phyloP scores from a whole-genome alignment of 2,113 vertebrate species.

The Grus americana region DNA sequence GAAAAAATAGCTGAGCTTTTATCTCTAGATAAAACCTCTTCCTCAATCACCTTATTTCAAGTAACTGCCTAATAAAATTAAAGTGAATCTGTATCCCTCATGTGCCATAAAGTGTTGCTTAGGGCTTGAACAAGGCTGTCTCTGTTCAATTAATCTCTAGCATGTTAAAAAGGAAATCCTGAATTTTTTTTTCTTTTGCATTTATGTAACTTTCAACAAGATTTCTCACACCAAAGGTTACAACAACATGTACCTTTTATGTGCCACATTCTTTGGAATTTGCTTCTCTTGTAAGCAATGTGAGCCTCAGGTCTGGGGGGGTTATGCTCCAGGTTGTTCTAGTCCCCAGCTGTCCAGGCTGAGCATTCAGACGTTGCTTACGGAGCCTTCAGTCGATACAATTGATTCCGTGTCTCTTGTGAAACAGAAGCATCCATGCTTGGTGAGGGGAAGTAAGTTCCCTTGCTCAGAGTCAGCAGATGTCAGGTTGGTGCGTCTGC shows the following conservation, averaged over 20 bases:
- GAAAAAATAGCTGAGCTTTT: not conserved
- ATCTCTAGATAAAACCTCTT: not conserved
- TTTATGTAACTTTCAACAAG: not conserved
- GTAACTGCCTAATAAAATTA: conserved; percentile 11
- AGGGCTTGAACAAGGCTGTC: not conserved
- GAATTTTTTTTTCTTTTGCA: not conserved
- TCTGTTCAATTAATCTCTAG: not conserved
- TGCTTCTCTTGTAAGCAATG: not conserved
- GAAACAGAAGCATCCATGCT: not conserved
- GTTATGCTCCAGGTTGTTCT: not conserved
- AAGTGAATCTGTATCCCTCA: not conserved
- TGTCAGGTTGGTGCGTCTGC: not conserved
- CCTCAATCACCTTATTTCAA: not conserved
- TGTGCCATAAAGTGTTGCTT: not conserved
- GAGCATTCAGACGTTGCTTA: not conserved
- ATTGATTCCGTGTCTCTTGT: fast-evolving
- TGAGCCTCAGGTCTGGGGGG: not conserved
- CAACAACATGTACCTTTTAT: fast-evolving
- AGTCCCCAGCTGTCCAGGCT: not conserved
- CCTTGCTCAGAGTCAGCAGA: fast-evolving
- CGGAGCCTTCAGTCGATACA: not conserved
- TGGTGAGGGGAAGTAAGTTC: not conserved
- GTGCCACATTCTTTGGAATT: not conserved
- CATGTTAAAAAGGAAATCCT: not conserved
- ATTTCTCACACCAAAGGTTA: not conserved